Percentiles rank a stretch among this genome's conserved stretches.
Evolutionary conservation across 2,888 invertebrate genomes (phyloP).

Genomic region (Dendrolimus pini): DNA sequence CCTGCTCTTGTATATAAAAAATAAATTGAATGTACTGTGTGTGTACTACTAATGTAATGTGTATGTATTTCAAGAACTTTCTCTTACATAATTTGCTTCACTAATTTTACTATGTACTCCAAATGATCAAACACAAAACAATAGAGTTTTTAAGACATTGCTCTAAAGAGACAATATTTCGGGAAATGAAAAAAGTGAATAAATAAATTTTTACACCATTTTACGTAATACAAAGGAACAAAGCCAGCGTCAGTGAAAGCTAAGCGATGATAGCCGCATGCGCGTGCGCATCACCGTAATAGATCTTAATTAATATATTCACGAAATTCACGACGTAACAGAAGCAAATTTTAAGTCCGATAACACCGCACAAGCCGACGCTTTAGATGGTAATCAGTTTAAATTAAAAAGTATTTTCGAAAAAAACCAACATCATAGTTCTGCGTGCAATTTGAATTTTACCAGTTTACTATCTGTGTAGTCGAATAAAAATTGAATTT

Average conservation of each 20-base stretch:
- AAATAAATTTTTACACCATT: neutral
- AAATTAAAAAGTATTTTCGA: too few species aligned
- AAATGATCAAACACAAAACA: neutral
- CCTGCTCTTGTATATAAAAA: too few species aligned
- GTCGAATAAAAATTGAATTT: too few species aligned
- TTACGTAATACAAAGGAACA: neutral
- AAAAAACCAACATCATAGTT: too few species aligned
- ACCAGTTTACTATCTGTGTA: too few species aligned
- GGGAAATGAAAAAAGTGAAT: neutral
- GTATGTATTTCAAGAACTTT: too few species aligned
- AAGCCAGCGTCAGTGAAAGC: neutral
- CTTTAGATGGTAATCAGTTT: too few species aligned
- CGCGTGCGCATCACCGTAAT: neutral
- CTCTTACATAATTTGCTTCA: neutral
- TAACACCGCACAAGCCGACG: too few species aligned
- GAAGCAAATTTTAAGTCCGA: too few species aligned
- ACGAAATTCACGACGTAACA: neutral
- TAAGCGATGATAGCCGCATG: neutral
- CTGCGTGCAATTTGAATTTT: too few species aligned
- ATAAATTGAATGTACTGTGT: too few species aligned
- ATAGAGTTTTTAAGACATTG: neutral
- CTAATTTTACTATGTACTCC: neutral
- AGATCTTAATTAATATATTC: neutral
- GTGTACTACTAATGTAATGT: too few species aligned
- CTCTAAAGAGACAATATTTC: neutral